These are phyloP conservation scores for Drosophila mojavensis DNA, from an alignment of 1,140 invertebrate species.

Conservation along the genomic window DNA sequence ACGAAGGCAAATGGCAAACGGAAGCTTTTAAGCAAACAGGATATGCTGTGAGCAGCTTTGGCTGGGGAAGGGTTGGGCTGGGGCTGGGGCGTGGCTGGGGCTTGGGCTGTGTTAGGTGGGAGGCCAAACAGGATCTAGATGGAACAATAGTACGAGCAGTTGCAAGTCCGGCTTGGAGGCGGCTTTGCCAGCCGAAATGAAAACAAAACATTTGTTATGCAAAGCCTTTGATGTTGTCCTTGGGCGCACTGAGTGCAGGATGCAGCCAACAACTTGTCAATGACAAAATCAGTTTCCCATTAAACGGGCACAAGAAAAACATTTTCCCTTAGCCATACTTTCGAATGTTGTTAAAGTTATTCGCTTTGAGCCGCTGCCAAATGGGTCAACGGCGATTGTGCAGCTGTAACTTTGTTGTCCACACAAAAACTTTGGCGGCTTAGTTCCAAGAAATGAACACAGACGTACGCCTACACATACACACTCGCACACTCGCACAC, in stretches of 20 bases:
- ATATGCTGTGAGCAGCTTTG: conserved; percentile 76
- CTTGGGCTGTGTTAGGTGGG: too few species aligned
- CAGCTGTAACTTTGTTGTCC: conserved; percentile 25
- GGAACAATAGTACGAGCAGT: conserved; percentile 58
- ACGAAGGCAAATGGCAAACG: conserved; percentile 45
- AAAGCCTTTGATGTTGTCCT: conserved; percentile 80
- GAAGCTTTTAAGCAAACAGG: conserved; percentile 80
- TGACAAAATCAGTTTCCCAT: conserved; percentile 62
- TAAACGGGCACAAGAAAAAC: conserved; percentile 39
- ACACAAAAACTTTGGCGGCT: conserved; percentile 47
- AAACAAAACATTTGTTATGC: conserved; percentile 78
- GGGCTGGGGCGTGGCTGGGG: too few species aligned
- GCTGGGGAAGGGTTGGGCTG: conserved; percentile 7
- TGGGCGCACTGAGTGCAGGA: conserved; percentile 53
- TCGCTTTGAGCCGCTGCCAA: conserved; percentile 51
- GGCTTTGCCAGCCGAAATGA: conserved; percentile 37
- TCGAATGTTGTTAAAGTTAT: conserved; percentile 9
- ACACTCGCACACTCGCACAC: conserved; percentile 28
- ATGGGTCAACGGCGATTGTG: conserved; percentile 56
- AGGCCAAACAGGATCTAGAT: conserved; percentile 23
- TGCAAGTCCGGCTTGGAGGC: conserved; percentile 56
- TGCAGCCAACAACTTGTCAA: conserved; percentile 52
- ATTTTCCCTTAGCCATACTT: conserved; percentile 24
- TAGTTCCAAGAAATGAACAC: conserved; percentile 14
- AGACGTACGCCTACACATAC: conserved; percentile 27